A percentile compares a stretch with the other conserved stretches of the same genome.
phyloP scores from a whole-genome alignment of 1,140 invertebrate genomes.

The Drosophila repletoides region DNA sequence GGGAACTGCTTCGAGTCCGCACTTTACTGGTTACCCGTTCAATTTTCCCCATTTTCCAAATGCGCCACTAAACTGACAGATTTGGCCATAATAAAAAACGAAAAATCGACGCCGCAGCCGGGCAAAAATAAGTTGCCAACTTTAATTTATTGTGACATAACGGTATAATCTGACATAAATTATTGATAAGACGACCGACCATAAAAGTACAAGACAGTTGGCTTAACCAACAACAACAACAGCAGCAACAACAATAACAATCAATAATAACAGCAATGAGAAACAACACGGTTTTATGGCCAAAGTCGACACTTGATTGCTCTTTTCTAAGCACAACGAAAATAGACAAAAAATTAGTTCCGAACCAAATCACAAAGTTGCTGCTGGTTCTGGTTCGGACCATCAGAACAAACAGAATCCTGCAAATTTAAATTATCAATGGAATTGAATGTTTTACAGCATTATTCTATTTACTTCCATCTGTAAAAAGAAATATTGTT shows the following conservation, averaged over 20 bases:
- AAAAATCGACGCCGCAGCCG: conserved; percentile 59
- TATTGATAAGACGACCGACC: conserved; percentile 78
- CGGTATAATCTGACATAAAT: conserved; percentile 82
- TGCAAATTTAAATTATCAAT: too few species aligned
- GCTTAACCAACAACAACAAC: conserved; percentile 57
- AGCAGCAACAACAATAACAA: conserved; percentile 24
- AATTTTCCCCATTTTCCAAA: conserved; percentile 69
- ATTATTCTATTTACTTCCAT: too few species aligned
- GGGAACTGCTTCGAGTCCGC: conserved; percentile 4
- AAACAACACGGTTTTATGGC: neutral
- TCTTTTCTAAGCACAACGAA: neutral
- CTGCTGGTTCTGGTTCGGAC: too few species aligned
- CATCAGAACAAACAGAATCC: too few species aligned
- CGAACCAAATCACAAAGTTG: too few species aligned
- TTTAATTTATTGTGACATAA: conserved; percentile 82
- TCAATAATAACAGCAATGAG: conserved; percentile 21
- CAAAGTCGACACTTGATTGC: conserved; percentile 20
- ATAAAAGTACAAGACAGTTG: conserved; percentile 81
- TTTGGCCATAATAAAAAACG: conserved; percentile 78
- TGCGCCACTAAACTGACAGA: conserved; percentile 79
- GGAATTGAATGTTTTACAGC: too few species aligned
- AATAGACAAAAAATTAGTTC: too few species aligned
- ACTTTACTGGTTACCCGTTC: conserved; percentile 40
- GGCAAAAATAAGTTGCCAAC: conserved; percentile 81
- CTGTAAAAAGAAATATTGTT: too few species aligned